A percentile compares a stretch with the other conserved stretches of the same genome.
phyloP scores from a whole-genome alignment of 2,888 invertebrate genomes.

The Philereme vetulata region DNA sequence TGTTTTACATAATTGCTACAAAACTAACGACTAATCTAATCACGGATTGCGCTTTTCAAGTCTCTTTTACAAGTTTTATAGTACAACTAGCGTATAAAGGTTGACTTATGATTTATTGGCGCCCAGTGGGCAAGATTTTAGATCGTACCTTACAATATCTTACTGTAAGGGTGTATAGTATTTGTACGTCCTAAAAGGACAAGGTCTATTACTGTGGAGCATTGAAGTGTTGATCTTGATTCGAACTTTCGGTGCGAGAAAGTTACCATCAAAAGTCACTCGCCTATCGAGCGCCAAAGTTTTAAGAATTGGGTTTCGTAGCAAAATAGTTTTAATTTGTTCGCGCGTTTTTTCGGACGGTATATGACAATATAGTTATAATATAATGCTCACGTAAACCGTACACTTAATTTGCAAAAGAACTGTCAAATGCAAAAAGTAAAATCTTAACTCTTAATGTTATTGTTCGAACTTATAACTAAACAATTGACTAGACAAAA shows the following conservation, averaged over 20 bases:
- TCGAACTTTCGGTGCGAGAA: too few relatives aligned
- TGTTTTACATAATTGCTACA: not conserved
- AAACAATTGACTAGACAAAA: conserved; percentile 35
- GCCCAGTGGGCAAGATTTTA: too few relatives aligned
- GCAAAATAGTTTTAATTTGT: not conserved
- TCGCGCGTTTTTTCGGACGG: conserved; percentile 39
- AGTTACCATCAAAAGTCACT: too few relatives aligned
- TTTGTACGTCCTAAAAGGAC: too few relatives aligned
- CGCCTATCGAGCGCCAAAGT: not conserved
- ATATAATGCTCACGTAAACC: conserved; percentile 28
- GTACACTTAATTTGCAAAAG: conserved; percentile 1
- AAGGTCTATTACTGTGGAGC: too few relatives aligned
- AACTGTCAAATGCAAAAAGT: conserved; percentile 4
- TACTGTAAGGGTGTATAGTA: too few relatives aligned
- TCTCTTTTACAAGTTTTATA: too few relatives aligned
- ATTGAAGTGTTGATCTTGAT: too few relatives aligned
- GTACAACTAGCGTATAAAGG: too few relatives aligned
- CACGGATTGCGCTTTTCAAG: too few relatives aligned
- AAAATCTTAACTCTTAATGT: not conserved
- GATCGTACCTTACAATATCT: too few relatives aligned
- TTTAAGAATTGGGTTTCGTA: not conserved
- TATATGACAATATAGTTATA: conserved; percentile 34
- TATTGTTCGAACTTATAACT: conserved; percentile 15
- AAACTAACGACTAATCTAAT: not conserved
- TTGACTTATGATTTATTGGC: too few relatives aligned